A percentile compares a stretch with the other conserved stretches of the same genome.
phyloP scores from a whole-genome alignment of 2,113 vertebrate species.

The Alouatta palliata region DNA sequence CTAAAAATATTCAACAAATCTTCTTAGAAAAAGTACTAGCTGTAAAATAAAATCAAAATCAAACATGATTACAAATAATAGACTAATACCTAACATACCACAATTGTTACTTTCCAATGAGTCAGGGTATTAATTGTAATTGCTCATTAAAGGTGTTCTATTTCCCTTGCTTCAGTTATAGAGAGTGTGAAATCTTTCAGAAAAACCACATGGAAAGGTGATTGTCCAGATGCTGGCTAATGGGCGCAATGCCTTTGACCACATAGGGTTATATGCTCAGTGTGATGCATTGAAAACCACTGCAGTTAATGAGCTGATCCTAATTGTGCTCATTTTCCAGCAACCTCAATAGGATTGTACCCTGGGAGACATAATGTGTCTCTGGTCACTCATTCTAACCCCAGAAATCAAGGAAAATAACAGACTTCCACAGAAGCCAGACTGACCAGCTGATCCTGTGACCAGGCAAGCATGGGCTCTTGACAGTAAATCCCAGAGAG shows the following conservation, averaged over 20 bases:
- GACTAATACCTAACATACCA: not conserved
- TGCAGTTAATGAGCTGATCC: slow-evolving; percentile 78
- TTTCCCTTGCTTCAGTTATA: slow-evolving; percentile 60
- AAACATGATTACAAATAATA: not conserved
- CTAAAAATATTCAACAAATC: not conserved
- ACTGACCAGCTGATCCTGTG: not conserved
- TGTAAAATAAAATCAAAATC: slow-evolving; percentile 18
- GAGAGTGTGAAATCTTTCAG: slow-evolving; percentile 62
- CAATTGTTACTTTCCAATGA: not conserved
- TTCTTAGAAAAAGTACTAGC: not conserved
- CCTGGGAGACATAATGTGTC: slow-evolving; percentile 67
- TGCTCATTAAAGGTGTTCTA: not conserved
- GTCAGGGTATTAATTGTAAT: not conserved
- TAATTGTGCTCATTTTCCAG: slow-evolving; percentile 77
- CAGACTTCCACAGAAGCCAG: slow-evolving; percentile 29
- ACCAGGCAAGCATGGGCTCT: not conserved
- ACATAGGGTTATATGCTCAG: slow-evolving; percentile 21
- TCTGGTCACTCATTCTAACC: slow-evolving; percentile 66
- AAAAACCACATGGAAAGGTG: slow-evolving; percentile 58
- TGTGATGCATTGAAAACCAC: slow-evolving; percentile 65
- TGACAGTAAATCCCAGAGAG: not conserved
- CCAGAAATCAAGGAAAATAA: slow-evolving; percentile 48
- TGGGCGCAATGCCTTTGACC: slow-evolving; percentile 44
- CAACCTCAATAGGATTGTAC: slow-evolving; percentile 60
- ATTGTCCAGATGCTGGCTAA: slow-evolving; percentile 72